Percentiles rank a stretch among this genome's conserved stretches.
Evolutionary conservation across 2,113 vertebrate genomes (phyloP).

Genomic region (Callopanchax toddi): DNA sequence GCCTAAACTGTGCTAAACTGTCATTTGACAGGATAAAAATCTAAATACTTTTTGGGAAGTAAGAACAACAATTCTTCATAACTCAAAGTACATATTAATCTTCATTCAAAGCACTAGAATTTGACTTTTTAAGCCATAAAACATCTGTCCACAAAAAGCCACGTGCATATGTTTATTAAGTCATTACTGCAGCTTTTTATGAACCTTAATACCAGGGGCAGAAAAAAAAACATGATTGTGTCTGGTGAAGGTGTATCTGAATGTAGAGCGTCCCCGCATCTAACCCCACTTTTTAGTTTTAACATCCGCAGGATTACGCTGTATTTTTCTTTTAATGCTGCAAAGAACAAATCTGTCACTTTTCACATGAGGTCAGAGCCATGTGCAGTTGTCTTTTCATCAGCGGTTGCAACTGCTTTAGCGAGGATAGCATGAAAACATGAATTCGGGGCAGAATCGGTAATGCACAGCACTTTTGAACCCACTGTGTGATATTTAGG

Average conservation of each 20-base stretch:
- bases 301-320: slow-evolving; percentile 22
- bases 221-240: slow-evolving; percentile 12
- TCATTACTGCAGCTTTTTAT: slow-evolving; percentile 30
- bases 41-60: neutral
- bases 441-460: slow-evolving; percentile 38
- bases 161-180: slow-evolving; percentile 5
- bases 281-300: neutral
- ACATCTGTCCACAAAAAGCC: slow-evolving; percentile 13
- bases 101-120: neutral
- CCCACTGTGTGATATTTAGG: slow-evolving; percentile 27
- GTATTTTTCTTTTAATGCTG: slow-evolving; percentile 13
- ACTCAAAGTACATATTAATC: neutral
- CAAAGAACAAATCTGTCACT: slow-evolving; percentile 25
- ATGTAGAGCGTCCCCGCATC: slow-evolving; percentile 14
- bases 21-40: slow-evolving; percentile 5
- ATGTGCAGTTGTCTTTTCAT: slow-evolving; percentile 28
- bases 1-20: neutral
- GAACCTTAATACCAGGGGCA: slow-evolving; percentile 34
- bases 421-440: slow-evolving; percentile 26
- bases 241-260: slow-evolving; percentile 22
- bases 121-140: slow-evolving; percentile 5
- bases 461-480: slow-evolving; percentile 19
- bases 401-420: slow-evolving; percentile 33
- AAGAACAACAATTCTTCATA: neutral
- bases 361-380: slow-evolving; percentile 5